Evolutionary conservation across 1,140 invertebrate species (phyloP).

Genomic region (Riptortus pedestris): DNA sequence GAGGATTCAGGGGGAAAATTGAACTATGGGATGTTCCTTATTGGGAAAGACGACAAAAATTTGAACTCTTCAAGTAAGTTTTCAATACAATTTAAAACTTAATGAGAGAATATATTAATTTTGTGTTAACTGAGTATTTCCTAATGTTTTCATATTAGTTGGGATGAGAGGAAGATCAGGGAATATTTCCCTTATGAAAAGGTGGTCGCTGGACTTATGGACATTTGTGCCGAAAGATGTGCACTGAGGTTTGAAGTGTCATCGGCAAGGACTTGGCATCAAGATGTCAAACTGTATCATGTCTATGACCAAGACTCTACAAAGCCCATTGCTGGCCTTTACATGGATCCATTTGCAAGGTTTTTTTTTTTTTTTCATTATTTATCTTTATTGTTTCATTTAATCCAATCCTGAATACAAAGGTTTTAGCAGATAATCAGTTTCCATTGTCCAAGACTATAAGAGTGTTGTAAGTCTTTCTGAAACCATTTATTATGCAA

Average conservation of each 20-base stretch:
- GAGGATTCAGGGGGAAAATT: slow-evolving; percentile 57
- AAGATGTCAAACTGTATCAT: slow-evolving; percentile 74
- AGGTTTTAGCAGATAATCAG: too few relatives aligned
- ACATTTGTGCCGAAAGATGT: slow-evolving; percentile 53
- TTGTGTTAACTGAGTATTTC: background rate
- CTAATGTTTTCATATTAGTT: slow-evolving; percentile 36
- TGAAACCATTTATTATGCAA: too few relatives aligned
- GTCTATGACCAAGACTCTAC: slow-evolving; percentile 59
- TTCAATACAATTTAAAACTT: too few relatives aligned
- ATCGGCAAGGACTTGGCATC: slow-evolving; percentile 60
- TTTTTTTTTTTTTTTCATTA: slow-evolving; percentile 31
- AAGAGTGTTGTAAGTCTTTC: too few relatives aligned
- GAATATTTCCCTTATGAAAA: slow-evolving; percentile 74
- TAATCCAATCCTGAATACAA: slow-evolving; percentile 21
- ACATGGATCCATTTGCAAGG: slow-evolving; percentile 68
- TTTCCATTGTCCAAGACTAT: too few relatives aligned
- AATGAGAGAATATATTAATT: slow-evolving; percentile 19
- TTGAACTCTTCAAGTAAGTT: slow-evolving; percentile 47
- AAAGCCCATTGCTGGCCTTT: slow-evolving; percentile 64
- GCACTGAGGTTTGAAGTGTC: slow-evolving; percentile 67
- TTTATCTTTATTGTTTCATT: slow-evolving; percentile 11
- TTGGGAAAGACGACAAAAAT: slow-evolving; percentile 60
- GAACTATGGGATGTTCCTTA: slow-evolving; percentile 78
- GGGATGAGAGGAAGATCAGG: slow-evolving; percentile 57
- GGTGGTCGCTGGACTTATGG: slow-evolving; percentile 61